Conservation (phyloP, 2,888 invertebrate species). For the Drosophila prostipennis region DNA sequence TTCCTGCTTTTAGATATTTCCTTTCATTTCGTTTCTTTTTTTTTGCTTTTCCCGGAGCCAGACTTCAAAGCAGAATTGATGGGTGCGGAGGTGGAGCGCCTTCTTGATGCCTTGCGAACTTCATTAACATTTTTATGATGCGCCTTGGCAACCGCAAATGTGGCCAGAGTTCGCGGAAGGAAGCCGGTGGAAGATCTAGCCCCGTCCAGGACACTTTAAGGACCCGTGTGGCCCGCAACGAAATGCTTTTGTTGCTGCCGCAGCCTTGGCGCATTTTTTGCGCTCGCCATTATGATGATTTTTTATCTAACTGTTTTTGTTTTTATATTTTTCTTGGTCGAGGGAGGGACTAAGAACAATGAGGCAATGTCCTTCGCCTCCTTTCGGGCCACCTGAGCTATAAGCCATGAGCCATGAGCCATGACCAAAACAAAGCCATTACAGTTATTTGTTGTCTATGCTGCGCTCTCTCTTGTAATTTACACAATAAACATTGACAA, state of each 20-base stretch:
- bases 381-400: slow-evolving; percentile 66
- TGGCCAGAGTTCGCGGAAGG: slow-evolving; percentile 36
- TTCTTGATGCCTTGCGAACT: slow-evolving; percentile 65
- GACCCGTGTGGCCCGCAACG: slow-evolving; percentile 49
- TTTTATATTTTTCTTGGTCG: slow-evolving; percentile 42
- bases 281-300: slow-evolving; percentile 71
- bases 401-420: slow-evolving; percentile 73
- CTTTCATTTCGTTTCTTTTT: slow-evolving; percentile 9
- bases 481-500: slow-evolving; percentile 78
- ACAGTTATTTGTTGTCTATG: slow-evolving; percentile 77
- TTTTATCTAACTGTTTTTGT: slow-evolving; percentile 78
- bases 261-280: slow-evolving; percentile 68
- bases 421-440: slow-evolving; percentile 78
- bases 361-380: slow-evolving; percentile 65
- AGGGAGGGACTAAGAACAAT: slow-evolving; percentile 54
- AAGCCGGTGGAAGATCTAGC: slow-evolving; percentile 8
- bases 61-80: slow-evolving; percentile 50
- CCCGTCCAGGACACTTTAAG: slow-evolving; percentile 51
- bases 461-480: slow-evolving; percentile 70
- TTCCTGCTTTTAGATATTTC: slow-evolving; percentile 57
- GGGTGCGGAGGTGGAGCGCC: slow-evolving; percentile 47
- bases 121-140: slow-evolving; percentile 79
- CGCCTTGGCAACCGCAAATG: slow-evolving; percentile 75
- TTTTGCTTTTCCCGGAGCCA: neutral
- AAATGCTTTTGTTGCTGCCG: slow-evolving; percentile 51